These are phyloP conservation scores for Hyaena hyaena DNA, from an alignment of 2,113 vertebrate genomes.

Conservation along the genomic window DNA sequence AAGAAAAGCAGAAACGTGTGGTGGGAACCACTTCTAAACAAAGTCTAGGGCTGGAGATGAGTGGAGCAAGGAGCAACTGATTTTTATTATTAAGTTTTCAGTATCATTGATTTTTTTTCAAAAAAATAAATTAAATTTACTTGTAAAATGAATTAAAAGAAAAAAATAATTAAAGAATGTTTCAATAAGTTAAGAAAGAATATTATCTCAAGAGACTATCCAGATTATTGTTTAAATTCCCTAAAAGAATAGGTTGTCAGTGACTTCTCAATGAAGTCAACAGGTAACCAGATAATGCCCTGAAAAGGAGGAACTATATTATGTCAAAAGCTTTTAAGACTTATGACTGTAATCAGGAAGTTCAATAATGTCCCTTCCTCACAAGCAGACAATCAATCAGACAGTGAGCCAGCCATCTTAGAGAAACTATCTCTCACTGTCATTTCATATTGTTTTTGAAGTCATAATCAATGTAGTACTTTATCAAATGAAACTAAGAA, in stretches of 20 bases:
- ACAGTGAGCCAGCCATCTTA: not conserved
- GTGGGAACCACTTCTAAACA: not conserved
- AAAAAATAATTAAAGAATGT: not conserved
- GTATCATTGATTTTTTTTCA: not conserved
- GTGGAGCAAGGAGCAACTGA: not conserved
- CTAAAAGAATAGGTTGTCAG: not conserved
- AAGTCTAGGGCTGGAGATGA: not conserved
- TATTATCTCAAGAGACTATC: not conserved
- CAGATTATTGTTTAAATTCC: not conserved
- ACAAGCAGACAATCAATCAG: not conserved
- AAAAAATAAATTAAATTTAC: not conserved
- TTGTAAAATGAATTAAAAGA: not conserved
- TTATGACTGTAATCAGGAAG: not conserved
- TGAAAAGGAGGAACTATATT: not conserved
- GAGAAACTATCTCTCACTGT: not conserved
- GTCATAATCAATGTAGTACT: not conserved
- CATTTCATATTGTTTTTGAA: constrained; percentile 29
- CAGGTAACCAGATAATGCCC: not conserved
- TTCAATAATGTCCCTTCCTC: not conserved
- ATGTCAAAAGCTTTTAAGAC: not conserved
- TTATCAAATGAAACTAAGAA: constrained; percentile 36
- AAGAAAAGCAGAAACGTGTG: not conserved
- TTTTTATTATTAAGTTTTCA: not conserved
- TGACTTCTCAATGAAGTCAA: not conserved
- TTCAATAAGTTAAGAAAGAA: not conserved